phyloP scores from a whole-genome alignment of 2,888 invertebrate genomes.

The Branchipolynoe longqiensis region DNA sequence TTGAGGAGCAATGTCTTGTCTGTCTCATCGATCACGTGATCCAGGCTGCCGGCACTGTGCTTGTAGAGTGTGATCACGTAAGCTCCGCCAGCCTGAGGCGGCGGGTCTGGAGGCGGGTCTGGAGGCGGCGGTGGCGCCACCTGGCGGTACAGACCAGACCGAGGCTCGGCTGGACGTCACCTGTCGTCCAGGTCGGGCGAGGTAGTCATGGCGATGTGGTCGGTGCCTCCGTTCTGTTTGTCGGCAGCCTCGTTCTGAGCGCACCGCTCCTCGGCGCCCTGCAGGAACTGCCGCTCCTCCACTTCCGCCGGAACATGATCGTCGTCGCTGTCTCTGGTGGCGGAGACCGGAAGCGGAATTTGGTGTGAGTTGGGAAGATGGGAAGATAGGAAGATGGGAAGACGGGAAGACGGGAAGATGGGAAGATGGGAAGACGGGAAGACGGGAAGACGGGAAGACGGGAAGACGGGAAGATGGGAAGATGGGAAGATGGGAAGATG shows the following conservation, averaged over 20 bases:
- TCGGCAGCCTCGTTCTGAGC: neutral
- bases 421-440: too few relatives aligned
- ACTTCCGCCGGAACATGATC: constrained; percentile 45
- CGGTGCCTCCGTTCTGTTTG: constrained; percentile 14
- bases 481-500: too few relatives aligned
- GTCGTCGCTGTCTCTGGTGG: constrained; percentile 47
- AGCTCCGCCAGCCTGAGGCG: neutral
- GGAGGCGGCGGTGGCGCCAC: constrained; percentile 21
- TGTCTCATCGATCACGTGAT: constrained; percentile 8
- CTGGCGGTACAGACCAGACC: constrained; percentile 32
- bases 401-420: neutral
- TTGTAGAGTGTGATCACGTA: constrained; percentile 35
- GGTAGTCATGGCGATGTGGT: constrained; percentile 17
- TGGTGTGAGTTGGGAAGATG: neutral
- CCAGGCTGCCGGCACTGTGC: neutral
- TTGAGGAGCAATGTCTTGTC: constrained; percentile 23
- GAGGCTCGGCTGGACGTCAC: constrained; percentile 51
- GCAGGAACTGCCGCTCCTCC: constrained; percentile 33
- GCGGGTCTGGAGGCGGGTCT: neutral
- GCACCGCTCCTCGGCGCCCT: constrained; percentile 34
- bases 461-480: too few relatives aligned
- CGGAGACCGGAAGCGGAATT: neutral
- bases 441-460: neutral
- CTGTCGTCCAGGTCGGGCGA: constrained; percentile 27
- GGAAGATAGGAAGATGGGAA: neutral